Conservation (phyloP, 2,797 vertebrate species). For the Nothura maculosa region DNA sequence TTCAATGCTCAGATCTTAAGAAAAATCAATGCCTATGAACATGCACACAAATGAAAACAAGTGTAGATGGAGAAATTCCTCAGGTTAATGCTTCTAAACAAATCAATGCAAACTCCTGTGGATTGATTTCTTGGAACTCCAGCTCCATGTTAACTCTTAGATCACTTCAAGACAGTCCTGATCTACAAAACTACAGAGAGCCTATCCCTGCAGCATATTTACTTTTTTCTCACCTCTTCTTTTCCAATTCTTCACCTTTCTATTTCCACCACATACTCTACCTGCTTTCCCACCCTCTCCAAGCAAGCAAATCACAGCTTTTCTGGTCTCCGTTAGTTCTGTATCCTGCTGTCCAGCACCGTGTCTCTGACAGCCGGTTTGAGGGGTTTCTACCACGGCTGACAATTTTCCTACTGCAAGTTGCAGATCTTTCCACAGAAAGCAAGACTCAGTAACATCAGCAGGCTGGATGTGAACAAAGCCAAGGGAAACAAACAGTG, state of each 20-base stretch:
- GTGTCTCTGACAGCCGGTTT: background rate
- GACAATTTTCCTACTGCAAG: background rate
- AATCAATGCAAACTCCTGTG: conserved; percentile 41
- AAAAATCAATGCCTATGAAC: conserved; percentile 56
- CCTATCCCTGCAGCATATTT: background rate
- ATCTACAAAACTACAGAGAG: background rate
- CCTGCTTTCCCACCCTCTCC: background rate
- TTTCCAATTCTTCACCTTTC: background rate
- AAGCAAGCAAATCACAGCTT: background rate
- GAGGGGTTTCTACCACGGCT: background rate
- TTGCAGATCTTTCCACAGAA: background rate
- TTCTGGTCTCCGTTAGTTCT: background rate
- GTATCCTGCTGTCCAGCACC: background rate
- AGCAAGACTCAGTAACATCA: background rate
- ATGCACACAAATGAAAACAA: conserved; percentile 51
- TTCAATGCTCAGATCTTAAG: conserved; percentile 22
- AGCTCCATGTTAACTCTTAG: background rate
- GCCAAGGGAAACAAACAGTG: background rate
- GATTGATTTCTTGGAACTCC: conserved; percentile 38
- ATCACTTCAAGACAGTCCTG: background rate
- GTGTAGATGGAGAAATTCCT: conserved; percentile 38
- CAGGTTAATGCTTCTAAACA: conserved; percentile 59
- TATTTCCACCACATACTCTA: background rate
- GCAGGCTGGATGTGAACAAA: background rate
- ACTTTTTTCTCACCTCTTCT: background rate